Percentiles rank a stretch among this genome's conserved stretches.
These are phyloP conservation scores for Marronus borbonicus DNA, from an alignment of 2,888 invertebrate genomes.

Conservation along the genomic window DNA sequence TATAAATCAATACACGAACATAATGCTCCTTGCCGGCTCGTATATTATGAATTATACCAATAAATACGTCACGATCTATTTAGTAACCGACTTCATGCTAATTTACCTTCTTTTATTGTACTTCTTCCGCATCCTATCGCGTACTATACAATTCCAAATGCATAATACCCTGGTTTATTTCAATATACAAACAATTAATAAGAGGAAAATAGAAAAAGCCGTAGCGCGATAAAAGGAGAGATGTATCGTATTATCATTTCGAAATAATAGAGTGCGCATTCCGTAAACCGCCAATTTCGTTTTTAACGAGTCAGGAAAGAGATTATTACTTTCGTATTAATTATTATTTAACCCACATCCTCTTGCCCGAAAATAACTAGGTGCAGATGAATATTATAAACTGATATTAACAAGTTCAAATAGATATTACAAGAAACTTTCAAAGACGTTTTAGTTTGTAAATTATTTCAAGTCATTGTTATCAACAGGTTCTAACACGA, in stretches of 20 bases:
- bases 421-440: too few relatives aligned
- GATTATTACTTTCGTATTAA: constrained; percentile 9
- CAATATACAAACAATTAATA: neutral
- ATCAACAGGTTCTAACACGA: too few relatives aligned
- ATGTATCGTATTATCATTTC: neutral
- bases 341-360: constrained; percentile 7
- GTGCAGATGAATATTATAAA: too few relatives aligned
- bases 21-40: neutral
- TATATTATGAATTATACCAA: constrained; percentile 1
- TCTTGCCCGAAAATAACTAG: neutral
- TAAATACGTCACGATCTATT: constrained; percentile 8
- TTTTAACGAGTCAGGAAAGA: constrained; percentile 6
- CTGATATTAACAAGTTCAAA: too few relatives aligned
- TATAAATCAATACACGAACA: constrained; percentile 2
- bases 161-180: neutral
- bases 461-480: too few relatives aligned
- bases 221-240: neutral
- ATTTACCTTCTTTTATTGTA: neutral
- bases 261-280: constrained; percentile 11
- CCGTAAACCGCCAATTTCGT: constrained; percentile 3
- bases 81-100: constrained; percentile 1
- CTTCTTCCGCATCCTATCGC: neutral
- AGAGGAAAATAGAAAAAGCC: neutral
- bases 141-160: neutral
- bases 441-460: too few relatives aligned